Base-by-base conservation (phyloP, 2,797 vertebrate genomes). In the Takifugu ocellatus region DNA sequence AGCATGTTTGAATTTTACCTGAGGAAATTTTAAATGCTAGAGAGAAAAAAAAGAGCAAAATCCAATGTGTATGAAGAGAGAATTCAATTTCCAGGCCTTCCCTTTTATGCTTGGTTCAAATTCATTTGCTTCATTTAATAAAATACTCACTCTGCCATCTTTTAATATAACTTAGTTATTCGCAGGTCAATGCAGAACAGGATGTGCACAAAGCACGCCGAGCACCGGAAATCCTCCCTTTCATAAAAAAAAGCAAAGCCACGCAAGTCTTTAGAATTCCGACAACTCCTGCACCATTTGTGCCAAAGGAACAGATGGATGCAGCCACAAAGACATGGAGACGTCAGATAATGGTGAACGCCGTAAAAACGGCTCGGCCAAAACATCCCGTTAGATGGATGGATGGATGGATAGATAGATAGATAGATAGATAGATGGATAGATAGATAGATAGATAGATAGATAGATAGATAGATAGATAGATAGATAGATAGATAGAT, bases 311-410 rank as follows among this genome's bases (percentile, higher is more conserved):
- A 84, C 79, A 82, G 84, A 84, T 85, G 79, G 80, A 62, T 68
- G 48, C 64, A 66, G 75, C 63, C 56, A 83, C 81, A 63, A 77
- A 68, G 77, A 72, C 74, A 77, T 74, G 80, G 80, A 59, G 63
- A 56, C 43, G 49, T 36, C 56, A 67, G 27, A 36, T 53, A 39
- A 39, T 39, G 36, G 36, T 14, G 12, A 39, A 39, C 4, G 10
- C 36, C 12, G 12, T 39, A 39, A 39, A 21, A 39, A 39, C 31
- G 0, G 31, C 31, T 33, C 31, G 5, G 31, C 31, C 31, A 33
- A 33, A 33, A 33, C 9, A 0, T 36, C 29, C 9, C 29, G 6
- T 31, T 36, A 29, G 27, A 29, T 29, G 7, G 33, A 12, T 12
- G 12, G 33, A 12, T 33, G 2, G 31, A 10, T 33, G 2, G 31